Evolutionary conservation across 2,888 invertebrate species (phyloP).

Genomic region (Machimus atricapillus): DNA sequence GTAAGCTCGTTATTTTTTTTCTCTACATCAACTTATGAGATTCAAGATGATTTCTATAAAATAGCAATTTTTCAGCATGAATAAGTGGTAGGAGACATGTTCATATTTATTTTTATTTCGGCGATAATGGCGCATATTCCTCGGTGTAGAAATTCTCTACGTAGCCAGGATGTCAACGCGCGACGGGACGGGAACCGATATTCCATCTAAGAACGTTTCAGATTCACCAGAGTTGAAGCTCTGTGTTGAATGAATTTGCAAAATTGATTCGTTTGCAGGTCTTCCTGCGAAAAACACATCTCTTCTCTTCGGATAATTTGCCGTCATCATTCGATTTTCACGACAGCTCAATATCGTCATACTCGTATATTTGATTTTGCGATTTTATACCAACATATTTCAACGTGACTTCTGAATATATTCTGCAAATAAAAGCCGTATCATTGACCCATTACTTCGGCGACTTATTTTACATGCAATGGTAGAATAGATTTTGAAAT

Average conservation of each 20-base stretch:
- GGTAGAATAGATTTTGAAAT: neutral
- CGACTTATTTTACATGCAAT: neutral
- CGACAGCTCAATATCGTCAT: neutral
- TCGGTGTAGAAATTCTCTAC: neutral
- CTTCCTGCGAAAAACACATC: neutral
- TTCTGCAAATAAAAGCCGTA: neutral
- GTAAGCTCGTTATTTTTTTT: neutral
- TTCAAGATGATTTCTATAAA: neutral
- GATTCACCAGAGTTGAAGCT: neutral
- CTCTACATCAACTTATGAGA: neutral
- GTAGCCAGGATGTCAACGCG: neutral
- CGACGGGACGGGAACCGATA: neutral
- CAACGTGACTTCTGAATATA: neutral
- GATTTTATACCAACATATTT: neutral
- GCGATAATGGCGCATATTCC: neutral
- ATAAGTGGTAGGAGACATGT: neutral
- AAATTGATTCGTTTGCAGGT: neutral
- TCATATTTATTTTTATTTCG: neutral
- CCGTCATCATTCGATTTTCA: neutral
- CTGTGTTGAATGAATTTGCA: neutral
- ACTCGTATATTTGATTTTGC: neutral
- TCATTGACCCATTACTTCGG: neutral
- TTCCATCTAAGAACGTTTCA: neutral
- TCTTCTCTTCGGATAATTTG: neutral
- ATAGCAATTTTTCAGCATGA: neutral